phyloP scores from a whole-genome alignment of 1,140 invertebrate genomes.

The Drosophila tristis region DNA sequence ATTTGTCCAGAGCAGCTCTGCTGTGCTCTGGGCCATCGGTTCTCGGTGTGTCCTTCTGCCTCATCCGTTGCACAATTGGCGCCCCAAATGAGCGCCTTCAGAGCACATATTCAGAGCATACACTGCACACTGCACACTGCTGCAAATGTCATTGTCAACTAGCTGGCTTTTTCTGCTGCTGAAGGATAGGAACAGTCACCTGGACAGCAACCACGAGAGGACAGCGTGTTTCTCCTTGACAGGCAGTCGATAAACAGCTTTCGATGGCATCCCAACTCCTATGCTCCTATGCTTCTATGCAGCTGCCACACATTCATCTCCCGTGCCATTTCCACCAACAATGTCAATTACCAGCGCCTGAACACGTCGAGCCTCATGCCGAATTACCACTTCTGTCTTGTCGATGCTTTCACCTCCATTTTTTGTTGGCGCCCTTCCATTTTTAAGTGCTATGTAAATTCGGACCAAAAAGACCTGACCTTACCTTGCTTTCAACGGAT shows the following conservation, averaged over 20 bases:
- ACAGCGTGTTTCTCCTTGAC: background rate
- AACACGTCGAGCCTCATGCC: constrained; percentile 45
- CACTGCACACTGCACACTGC: background rate
- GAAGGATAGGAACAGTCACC: background rate
- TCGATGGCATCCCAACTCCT: no score
- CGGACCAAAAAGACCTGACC: constrained; percentile 11
- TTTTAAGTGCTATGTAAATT: constrained; percentile 70
- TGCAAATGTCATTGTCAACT: constrained; percentile 13
- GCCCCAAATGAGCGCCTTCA: background rate
- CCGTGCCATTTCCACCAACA: constrained; percentile 36
- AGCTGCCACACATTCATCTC: background rate
- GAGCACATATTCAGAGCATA: background rate
- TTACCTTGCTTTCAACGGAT: constrained; percentile 39
- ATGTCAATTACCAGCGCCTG: constrained; percentile 57
- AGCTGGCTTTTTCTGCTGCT: background rate
- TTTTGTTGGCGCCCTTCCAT: constrained; percentile 37
- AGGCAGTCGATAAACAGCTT: constrained; percentile 2
- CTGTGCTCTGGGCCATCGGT: background rate
- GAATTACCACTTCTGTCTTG: constrained; percentile 54
- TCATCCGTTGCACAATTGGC: background rate
- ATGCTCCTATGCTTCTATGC: background rate
- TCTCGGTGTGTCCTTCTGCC: background rate
- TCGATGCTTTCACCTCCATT: background rate
- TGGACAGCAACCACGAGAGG: background rate
- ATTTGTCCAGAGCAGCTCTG: no score